Conservation (phyloP, 2,797 vertebrate genomes). For the Crocodylus rhombifer region DNA sequence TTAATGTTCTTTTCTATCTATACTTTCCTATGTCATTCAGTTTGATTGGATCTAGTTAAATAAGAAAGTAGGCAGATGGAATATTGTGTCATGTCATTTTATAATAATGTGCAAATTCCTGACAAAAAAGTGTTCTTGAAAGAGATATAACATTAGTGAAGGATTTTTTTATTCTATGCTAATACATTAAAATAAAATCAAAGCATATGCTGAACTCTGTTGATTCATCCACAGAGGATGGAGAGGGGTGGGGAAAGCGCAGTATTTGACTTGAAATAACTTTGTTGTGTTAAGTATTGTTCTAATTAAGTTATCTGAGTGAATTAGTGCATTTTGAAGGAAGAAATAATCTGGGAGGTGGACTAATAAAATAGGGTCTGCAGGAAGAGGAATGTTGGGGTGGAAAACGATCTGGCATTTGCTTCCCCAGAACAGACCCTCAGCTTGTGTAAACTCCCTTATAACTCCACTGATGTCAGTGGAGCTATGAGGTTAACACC, state of each 20-base stretch:
- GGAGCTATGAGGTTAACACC: not conserved
- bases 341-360: not conserved
- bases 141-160: not conserved
- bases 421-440: not conserved
- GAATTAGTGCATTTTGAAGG: not conserved
- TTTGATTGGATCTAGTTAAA: constrained; percentile 17
- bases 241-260: not conserved
- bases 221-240: not conserved
- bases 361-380: not conserved
- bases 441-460: not conserved
- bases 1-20: constrained; percentile 9
- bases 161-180: not conserved
- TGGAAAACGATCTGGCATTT: not conserved
- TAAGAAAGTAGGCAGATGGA: constrained; percentile 8
- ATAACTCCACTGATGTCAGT: not conserved
- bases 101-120: not conserved
- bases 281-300: not conserved
- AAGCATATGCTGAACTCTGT: too few relatives aligned
- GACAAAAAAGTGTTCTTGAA: constrained; percentile 10
- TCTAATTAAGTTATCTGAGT: constrained; percentile 4
- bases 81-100: not conserved
- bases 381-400: not conserved
- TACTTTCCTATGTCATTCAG: constrained; percentile 14
- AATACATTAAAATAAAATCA: not conserved
- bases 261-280: not conserved